phyloP scores from a whole-genome alignment of 2,797 vertebrate species.

The Epinephelus malabaricus region DNA sequence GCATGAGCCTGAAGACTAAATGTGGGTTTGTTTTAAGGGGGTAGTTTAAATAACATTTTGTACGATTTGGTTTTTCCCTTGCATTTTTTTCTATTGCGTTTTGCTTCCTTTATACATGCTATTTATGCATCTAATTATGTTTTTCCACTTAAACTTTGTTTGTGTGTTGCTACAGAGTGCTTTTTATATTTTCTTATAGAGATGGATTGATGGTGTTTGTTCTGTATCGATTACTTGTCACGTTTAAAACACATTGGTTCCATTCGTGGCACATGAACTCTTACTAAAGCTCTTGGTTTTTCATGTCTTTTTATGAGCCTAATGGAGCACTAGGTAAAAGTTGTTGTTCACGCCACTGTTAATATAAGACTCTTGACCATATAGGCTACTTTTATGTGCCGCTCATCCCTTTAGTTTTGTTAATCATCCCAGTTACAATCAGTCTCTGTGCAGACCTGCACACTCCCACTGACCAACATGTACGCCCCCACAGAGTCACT shows the following conservation, averaged over 20 bases:
- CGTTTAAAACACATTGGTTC: not conserved
- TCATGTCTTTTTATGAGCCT: not conserved
- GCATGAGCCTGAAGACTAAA: not conserved
- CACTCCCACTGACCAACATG: not conserved
- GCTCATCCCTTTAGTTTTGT: not conserved
- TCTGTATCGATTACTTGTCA: not conserved
- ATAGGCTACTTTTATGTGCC: not conserved
- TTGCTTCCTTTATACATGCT: no score
- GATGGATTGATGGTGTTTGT: not conserved
- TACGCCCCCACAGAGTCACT: not conserved
- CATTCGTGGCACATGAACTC: not conserved
- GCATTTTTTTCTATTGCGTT: no score
- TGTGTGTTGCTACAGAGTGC: not conserved
- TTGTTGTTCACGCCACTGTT: not conserved
- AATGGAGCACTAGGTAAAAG: not conserved
- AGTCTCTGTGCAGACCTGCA: slow-evolving; percentile 14
- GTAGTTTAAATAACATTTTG: not conserved
- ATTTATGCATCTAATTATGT: no score
- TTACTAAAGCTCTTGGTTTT: not conserved
- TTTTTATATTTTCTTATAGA: not conserved
- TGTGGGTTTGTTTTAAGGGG: not conserved
- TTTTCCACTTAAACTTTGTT: not conserved
- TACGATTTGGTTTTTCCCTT: not conserved
- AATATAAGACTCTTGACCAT: not conserved
- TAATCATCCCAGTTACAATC: slow-evolving; percentile 9